A percentile compares a stretch with the other conserved stretches of the same genome.
Conservation (phyloP, 1,140 invertebrate genomes). For the Trichonephila clavata region DNA sequence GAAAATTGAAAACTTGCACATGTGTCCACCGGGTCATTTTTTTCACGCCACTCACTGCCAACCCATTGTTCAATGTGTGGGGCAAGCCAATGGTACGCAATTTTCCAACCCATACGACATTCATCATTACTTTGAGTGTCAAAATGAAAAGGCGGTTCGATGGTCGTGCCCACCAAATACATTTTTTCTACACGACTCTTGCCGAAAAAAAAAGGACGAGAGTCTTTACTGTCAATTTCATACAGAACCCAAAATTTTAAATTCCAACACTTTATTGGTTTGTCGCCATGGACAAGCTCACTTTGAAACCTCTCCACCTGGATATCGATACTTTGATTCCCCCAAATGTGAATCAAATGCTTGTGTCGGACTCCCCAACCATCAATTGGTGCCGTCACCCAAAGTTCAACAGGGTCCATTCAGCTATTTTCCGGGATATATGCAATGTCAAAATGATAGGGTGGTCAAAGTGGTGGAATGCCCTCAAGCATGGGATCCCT, state of each 20-base stretch:
- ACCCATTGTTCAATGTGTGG: background rate
- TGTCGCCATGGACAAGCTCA: background rate
- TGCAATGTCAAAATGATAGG: background rate
- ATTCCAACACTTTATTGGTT: background rate
- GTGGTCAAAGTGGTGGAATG: background rate
- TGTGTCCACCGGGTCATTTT: constrained; percentile 39
- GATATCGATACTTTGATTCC: background rate
- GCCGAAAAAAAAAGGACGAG: background rate
- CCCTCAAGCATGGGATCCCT: background rate
- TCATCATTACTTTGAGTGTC: background rate
- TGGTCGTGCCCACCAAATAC: background rate
- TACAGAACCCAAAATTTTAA: background rate
- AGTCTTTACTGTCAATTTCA: background rate
- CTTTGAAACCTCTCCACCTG: background rate
- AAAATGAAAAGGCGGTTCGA: background rate
- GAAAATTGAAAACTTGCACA: background rate
- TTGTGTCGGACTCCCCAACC: background rate
- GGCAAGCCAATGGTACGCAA: background rate
- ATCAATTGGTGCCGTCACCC: background rate
- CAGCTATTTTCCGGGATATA: background rate
- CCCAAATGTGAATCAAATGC: background rate
- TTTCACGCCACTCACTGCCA: background rate
- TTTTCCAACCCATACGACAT: background rate
- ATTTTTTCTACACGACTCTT: background rate
- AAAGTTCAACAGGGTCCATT: background rate